Base-by-base conservation (phyloP, 35 echinoderm and acorn worm genomes). In the Strongylocentrotus purpuratus region DNA sequence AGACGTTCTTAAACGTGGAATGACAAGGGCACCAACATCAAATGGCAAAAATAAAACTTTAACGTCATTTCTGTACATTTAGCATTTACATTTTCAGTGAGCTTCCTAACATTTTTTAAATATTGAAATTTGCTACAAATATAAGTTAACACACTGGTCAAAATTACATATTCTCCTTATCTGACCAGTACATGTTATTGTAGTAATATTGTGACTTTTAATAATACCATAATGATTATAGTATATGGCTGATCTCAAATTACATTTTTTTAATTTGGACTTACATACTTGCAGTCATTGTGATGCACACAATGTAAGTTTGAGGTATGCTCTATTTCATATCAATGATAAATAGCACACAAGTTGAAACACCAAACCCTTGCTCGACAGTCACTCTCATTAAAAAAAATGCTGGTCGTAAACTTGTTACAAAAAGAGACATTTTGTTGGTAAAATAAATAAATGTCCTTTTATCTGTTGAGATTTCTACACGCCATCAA, bases 271-370 rank as follows among this genome's bases (percentile, higher is more conserved):
- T 55, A 55, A 55, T 55, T 41, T 11, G 2, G 52, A 59, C 17
- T 17, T 59, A 14, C 1, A 59, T 59, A 59, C 17, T 59, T 59
- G 11, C 52, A 12, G 11, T 59, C 11, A 59, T 10, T 59, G 1
- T 59, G 52, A 28, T n/a, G 28, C 20, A 78, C 65, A 78, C 7
- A n/a, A 8, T 78, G 65, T n/a, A 78, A 59, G 52, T 28, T n/a
- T n/a, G 65, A 78, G 65, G 20, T 78, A 78, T 7, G 7, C 65
- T 28, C 25, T n/a, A 28, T n/a, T 78, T 78, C 50, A 12, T 78
- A n/a, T 78, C 65, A 28, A 78, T 78, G 28, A 78, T 78, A 78
- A 78, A 78, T 78, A 78, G 65, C 65, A 78, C 65, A 78, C 65
- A 78, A 78, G 7, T 8, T 55, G 10, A 41, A 11, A 55, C 50